Conservation (phyloP, 2,113 vertebrate genomes). For the Myxocyprinus asiaticus region DNA sequence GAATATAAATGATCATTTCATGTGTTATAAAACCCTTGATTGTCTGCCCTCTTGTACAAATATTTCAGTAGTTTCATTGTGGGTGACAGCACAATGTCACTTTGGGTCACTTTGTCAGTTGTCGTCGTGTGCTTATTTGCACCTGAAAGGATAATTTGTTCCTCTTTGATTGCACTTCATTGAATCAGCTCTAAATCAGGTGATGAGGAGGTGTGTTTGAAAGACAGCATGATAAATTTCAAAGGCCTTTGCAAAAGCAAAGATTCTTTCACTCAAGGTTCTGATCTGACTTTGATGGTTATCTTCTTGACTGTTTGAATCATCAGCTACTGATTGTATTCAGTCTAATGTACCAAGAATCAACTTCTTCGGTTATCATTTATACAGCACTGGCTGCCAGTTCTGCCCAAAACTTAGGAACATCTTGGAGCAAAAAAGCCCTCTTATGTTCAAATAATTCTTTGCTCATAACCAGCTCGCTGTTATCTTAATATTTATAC, state of each 20-base stretch:
- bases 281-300: constrained; percentile 64
- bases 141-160: constrained; percentile 32
- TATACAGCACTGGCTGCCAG: not conserved
- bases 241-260: constrained; percentile 49
- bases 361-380: constrained; percentile 43
- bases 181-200: constrained; percentile 42
- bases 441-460: constrained; percentile 63
- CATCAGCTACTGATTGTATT: constrained; percentile 39
- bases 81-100: constrained; percentile 28
- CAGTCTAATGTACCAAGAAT: constrained; percentile 54
- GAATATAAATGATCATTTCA: not conserved
- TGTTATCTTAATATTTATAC: constrained; percentile 61
- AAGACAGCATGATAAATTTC: constrained; percentile 35
- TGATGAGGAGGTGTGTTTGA: not conserved
- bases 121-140: not conserved
- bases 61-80: not conserved
- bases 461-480: constrained; percentile 45
- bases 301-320: constrained; percentile 63
- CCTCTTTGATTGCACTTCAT: constrained; percentile 35
- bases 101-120: constrained; percentile 5
- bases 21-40: not conserved
- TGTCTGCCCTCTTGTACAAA: not conserved
- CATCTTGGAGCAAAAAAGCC: constrained; percentile 47
- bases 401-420: constrained; percentile 40
- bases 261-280: constrained; percentile 43